These are phyloP conservation scores for Labeo calbasu DNA, from an alignment of 2,797 vertebrate species.

Conservation along the genomic window DNA sequence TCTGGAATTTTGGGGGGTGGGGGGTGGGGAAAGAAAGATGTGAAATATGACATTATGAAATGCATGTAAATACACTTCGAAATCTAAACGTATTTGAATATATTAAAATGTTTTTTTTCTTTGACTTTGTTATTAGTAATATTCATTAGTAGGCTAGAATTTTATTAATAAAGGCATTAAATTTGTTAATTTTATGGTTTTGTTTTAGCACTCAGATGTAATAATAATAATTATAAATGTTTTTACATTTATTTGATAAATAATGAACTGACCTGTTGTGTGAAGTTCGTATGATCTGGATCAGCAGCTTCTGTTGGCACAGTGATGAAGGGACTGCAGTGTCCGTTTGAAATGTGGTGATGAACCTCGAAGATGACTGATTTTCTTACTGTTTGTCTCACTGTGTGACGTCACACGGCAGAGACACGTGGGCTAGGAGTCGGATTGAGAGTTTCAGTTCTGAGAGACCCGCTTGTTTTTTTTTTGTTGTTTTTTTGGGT, in stretches of 20 bases:
- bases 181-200: neutral
- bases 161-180: neutral
- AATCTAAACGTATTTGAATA: neutral
- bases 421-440: neutral
- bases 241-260: too few relatives aligned
- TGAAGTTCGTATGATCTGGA: neutral
- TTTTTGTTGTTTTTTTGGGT: too few relatives aligned
- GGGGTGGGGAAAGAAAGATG: too few relatives aligned
- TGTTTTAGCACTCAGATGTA: neutral
- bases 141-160: neutral
- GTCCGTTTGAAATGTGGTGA: neutral
- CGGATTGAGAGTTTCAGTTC: neutral
- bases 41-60: neutral
- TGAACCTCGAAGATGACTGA: too few relatives aligned
- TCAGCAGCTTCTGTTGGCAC: neutral
- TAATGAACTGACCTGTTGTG: neutral
- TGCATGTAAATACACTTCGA: neutral
- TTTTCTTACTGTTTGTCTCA: neutral
- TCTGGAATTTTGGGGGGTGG: neutral
- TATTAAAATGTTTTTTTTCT: neutral
- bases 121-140: too few relatives aligned
- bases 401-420: neutral
- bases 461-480: neutral
- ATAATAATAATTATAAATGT: too few relatives aligned
- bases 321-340: neutral